phyloP scores from a whole-genome alignment of 2,888 invertebrate species.

The Allygus modestus region DNA sequence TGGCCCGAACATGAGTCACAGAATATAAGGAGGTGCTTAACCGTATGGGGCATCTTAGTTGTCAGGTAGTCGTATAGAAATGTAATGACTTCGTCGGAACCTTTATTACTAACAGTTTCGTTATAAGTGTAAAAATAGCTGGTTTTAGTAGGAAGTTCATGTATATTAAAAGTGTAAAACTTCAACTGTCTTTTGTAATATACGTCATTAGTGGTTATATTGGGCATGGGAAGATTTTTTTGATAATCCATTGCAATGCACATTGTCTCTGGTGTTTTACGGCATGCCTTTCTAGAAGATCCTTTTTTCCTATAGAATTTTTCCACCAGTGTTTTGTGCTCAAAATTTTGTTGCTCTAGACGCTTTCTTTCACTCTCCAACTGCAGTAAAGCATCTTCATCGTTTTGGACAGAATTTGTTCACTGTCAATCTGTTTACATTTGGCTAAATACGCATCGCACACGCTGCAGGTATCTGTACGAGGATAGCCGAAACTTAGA shows the following conservation, averaged over 20 bases:
- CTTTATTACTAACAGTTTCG: conserved; percentile 49
- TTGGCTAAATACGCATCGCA: conserved; percentile 40
- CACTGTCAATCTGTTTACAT: not conserved
- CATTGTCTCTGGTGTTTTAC: not conserved
- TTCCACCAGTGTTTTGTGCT: conserved; percentile 17
- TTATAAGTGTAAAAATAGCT: conserved; percentile 47
- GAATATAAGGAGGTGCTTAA: conserved; percentile 39
- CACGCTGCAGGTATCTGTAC: conserved; percentile 55
- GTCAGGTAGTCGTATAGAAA: conserved; percentile 34
- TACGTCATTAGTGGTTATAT: conserved; percentile 59
- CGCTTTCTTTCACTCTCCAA: conserved; percentile 24
- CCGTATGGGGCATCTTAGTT: not conserved
- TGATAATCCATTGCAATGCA: conserved; percentile 56
- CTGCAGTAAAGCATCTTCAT: not conserved
- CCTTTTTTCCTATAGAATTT: conserved; percentile 42
- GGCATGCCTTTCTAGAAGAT: conserved; percentile 22
- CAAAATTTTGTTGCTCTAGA: not conserved
- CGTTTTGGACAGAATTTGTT: conserved; percentile 30
- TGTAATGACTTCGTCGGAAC: conserved; percentile 55
- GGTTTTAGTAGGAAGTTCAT: conserved; percentile 25
- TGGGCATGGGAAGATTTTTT: conserved; percentile 47
- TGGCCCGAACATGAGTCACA: conserved; percentile 59
- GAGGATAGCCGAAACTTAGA: conserved; percentile 53
- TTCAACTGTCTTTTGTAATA: conserved; percentile 56
- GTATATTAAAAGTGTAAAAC: conserved; percentile 50